Evolutionary conservation across 92 coral and sea anemone genomes (phyloP), one percentile per base, ranked within the genome.

Genomic region (Parazoanthus darwini): DNA sequence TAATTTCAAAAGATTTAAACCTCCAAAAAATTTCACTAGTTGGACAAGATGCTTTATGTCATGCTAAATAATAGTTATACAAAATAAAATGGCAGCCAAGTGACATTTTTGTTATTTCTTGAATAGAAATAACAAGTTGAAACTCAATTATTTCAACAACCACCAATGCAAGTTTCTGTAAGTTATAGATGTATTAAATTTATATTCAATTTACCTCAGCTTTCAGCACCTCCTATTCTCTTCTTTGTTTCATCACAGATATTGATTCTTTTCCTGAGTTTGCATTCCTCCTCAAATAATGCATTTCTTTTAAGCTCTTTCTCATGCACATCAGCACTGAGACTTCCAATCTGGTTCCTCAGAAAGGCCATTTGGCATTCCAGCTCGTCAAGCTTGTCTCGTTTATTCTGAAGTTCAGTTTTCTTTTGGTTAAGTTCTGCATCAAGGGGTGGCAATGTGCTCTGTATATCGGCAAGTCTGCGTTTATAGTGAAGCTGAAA

Each of bases 331-430:
- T 84, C 87, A 14, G 26, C 4, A 73, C 79, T 44, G 4, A 84
- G 63, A 70, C 87, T 84, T 84, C 67, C 87, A 43, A 84, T 84
- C 78, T 84, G 87, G 78, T 84, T 84, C 78, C 75, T 84, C 59
- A 84, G 78, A 54, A 84, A 84, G 11, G 87, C 87, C 87, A 84
- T 84, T 68, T 84, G 87, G 6, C 87, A 84, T 36, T 84, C 87
- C 26, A 84, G 42, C 78, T 84, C 87, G 46, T 84, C 87, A 9
- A 84, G 87, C 63, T 84, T 84, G 51, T 84, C 87, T 35, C 37
- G 58, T 15, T 84, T 84, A 18, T 35, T 84, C 66, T 84, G 87
- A 72, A 84, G 87, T 48, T 84, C 87, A 14, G 87, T 54, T 48
- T 46, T 84, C 87, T 84, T 84, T 48, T 84, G 78, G 25, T 6